phyloP scores from a whole-genome alignment of 2,797 vertebrate genomes.

The Paratrypauchen microcephalus region DNA sequence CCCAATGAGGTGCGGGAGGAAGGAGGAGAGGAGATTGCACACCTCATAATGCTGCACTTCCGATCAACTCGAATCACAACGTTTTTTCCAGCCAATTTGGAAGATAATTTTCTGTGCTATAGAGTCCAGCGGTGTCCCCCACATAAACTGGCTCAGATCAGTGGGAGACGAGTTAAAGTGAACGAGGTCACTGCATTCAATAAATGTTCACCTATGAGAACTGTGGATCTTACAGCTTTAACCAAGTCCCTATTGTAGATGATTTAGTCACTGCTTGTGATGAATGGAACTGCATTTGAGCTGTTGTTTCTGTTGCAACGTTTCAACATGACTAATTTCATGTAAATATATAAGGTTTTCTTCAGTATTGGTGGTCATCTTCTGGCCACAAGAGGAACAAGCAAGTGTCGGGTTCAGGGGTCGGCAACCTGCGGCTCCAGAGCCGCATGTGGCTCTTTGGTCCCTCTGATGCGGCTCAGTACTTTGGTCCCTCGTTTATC shows the following conservation, averaged over 20 bases:
- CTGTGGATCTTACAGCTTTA: not conserved
- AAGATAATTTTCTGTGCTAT: not conserved
- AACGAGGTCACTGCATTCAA: not conserved
- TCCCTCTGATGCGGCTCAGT: too few species aligned
- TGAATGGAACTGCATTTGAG: not conserved
- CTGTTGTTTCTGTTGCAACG: not conserved
- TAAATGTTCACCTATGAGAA: not conserved
- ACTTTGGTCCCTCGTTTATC: too few species aligned
- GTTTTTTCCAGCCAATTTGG: slow-evolving; percentile 10
- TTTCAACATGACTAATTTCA: not conserved
- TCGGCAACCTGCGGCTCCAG: too few species aligned
- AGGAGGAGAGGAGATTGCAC: slow-evolving; percentile 44
- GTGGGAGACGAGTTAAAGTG: not conserved
- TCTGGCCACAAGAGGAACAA: not conserved
- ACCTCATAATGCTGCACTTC: slow-evolving; percentile 40
- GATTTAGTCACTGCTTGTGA: not conserved
- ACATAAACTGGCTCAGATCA: not conserved
- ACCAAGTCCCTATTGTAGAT: not conserved
- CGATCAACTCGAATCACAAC: slow-evolving; percentile 44
- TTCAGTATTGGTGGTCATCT: not conserved
- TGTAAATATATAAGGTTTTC: not conserved
- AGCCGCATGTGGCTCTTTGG: too few species aligned
- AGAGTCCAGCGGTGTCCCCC: not conserved
- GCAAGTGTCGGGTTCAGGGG: not conserved
- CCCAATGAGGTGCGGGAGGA: slow-evolving; percentile 13